Conservation (phyloP, 1,140 invertebrate species). For the Teleopsis dalmanni region DNA sequence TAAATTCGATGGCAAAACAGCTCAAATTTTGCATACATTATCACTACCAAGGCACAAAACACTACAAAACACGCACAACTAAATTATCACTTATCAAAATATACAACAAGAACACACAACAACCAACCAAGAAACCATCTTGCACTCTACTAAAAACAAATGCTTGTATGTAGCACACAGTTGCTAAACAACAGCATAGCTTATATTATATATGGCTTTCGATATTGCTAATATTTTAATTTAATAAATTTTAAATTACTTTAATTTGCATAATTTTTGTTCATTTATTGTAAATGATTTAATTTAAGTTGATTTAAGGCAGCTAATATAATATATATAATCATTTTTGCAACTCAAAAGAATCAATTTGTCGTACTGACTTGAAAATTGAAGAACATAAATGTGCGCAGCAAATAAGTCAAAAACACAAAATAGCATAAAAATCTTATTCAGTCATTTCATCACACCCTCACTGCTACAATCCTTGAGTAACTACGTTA, state of each 20-base stretch:
- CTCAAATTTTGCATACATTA: constrained; percentile 23
- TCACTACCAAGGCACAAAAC: constrained; percentile 21
- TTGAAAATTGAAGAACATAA: constrained; percentile 1
- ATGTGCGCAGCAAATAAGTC: constrained; percentile 13
- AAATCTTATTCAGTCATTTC: background rate
- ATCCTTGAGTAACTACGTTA: too few relatives aligned
- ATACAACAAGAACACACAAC: constrained; percentile 10
- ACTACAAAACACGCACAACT: constrained; percentile 4
- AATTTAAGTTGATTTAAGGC: too few relatives aligned
- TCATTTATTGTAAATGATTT: background rate
- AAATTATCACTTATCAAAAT: constrained; percentile 2
- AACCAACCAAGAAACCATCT: background rate
- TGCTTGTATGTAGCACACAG: background rate
- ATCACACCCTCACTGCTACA: background rate
- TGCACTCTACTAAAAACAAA: background rate
- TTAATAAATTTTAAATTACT: background rate
- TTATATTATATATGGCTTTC: background rate
- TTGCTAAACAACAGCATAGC: constrained; percentile 5
- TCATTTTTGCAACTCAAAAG: too few relatives aligned
- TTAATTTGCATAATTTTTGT: background rate
- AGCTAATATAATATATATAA: too few relatives aligned
- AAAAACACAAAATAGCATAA: constrained; percentile 5
- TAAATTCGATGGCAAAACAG: constrained; percentile 20
- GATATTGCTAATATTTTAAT: background rate
- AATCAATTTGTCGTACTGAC: background rate